A percentile compares a stretch with the other conserved stretches of the same genome.
These are phyloP conservation scores for Scomber scombrus DNA, from an alignment of 2,113 vertebrate genomes.

Conservation along the genomic window DNA sequence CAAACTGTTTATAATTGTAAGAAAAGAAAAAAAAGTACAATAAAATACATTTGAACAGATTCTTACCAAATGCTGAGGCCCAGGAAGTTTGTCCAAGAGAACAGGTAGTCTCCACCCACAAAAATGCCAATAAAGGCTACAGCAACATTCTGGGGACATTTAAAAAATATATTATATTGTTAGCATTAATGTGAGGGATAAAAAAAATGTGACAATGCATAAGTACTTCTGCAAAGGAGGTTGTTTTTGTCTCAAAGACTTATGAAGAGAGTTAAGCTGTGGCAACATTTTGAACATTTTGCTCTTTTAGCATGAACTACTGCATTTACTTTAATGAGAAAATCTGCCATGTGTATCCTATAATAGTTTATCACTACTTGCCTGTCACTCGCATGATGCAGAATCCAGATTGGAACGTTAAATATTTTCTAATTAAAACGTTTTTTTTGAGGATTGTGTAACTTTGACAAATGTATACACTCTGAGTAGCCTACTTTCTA, in stretches of 20 bases:
- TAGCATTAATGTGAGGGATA: neutral
- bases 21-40: neutral
- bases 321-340: too few species aligned
- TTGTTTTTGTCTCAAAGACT: neutral
- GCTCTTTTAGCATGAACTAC: too few species aligned
- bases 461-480: too few species aligned
- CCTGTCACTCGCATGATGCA: neutral
- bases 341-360: too few species aligned
- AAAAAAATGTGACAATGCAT: neutral
- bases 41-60: neutral
- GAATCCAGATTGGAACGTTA: neutral
- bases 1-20: neutral
- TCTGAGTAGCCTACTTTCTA: neutral
- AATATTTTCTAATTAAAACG: neutral
- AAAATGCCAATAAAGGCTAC: slow-evolving; percentile 93
- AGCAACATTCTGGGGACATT: slow-evolving; percentile 90
- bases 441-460: too few species aligned
- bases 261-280: neutral
- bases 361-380: neutral
- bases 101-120: slow-evolving; percentile 93
- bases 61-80: slow-evolving; percentile 95
- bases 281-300: too few species aligned
- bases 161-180: neutral
- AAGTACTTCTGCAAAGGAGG: neutral
- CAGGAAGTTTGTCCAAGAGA: slow-evolving; percentile 91